phyloP scores from a whole-genome alignment of 2,888 invertebrate species.

The Eumacrocentrus americanus region DNA sequence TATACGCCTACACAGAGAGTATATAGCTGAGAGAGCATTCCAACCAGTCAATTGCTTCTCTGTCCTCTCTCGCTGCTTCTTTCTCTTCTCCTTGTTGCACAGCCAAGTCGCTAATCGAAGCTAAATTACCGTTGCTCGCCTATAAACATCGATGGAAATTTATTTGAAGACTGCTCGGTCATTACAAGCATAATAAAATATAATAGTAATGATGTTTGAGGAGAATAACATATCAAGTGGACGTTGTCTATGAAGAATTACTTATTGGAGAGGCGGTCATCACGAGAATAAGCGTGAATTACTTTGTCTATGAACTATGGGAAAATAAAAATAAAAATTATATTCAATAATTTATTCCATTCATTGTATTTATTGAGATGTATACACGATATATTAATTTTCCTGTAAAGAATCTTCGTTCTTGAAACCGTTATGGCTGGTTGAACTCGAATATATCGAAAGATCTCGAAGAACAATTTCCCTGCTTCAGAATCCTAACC shows the following conservation, averaged over 20 bases:
- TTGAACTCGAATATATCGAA: no score
- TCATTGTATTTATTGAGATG: no score
- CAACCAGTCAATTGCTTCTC: slow-evolving; percentile 28
- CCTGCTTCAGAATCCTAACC: no score
- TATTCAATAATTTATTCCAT: no score
- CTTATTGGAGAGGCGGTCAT: no score
- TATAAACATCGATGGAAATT: slow-evolving; percentile 25
- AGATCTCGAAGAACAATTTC: no score
- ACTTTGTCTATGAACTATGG: no score
- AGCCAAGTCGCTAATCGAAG: slow-evolving; percentile 20
- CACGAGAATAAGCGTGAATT: no score
- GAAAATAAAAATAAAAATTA: no score
- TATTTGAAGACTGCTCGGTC: slow-evolving; percentile 14
- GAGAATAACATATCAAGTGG: not conserved
- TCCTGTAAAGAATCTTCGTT: no score
- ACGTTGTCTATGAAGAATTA: not conserved
- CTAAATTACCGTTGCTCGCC: slow-evolving; percentile 25
- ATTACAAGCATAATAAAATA: slow-evolving; percentile 20
- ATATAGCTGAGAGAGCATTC: slow-evolving; percentile 20
- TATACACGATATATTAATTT: no score
- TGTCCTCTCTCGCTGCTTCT: not conserved
- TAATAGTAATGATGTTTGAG: slow-evolving; percentile 18
- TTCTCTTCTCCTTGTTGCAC: not conserved
- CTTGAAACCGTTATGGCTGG: no score
- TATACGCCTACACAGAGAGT: slow-evolving; percentile 34